Base-by-base conservation (phyloP, 2,797 vertebrate genomes). In the Leptatherina wallacei region DNA sequence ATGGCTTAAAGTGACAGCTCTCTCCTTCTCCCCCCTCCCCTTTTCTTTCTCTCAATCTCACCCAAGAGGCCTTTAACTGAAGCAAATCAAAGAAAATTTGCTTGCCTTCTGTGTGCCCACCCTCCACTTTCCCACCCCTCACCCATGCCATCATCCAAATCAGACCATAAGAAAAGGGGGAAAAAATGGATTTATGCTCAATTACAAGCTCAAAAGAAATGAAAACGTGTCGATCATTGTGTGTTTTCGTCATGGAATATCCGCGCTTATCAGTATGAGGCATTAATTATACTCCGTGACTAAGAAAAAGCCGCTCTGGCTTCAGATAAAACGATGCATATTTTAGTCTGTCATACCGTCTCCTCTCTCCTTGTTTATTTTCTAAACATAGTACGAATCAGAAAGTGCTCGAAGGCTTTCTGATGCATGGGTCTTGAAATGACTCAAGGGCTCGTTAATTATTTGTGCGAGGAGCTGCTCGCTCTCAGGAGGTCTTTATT, bases 1-100 rank as follows among this genome's bases (percentile, higher is more conserved):
- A 94, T 90, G 91, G 88, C 90, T 94, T 94, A 93, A 94, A 95
- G 93, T 91, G 85, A 92, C 89, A 89, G 88, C 84, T 80, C 86
- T 71, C 75, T 73, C 79, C 72, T 65, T 51, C 52, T 80, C 55
- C 67, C 62, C 75, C 4, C 52, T 71, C 55, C 61, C 42, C 30
- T 38, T 56, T 29, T 51, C 6, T 61, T 55, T 62, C 57, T 66
- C 80, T 47, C 74, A 54, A 51, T 73, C 78, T 81, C 80, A 65
- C 82, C 80, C 77, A 65, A 35, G 73, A 88, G 84, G 74, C 81
- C 81, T 86, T 84, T 81, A 83, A 86, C 80, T 79, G 35, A 29
- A 69, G 59, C 77, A 81, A 87, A 90, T 91, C 87, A 90, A 91
- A 91, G 85, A 79, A 75, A 89, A 83, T 81, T 63, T 72, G 71